Conservation (phyloP, 2,888 invertebrate species). For the Leptothorax acervorum region DNA sequence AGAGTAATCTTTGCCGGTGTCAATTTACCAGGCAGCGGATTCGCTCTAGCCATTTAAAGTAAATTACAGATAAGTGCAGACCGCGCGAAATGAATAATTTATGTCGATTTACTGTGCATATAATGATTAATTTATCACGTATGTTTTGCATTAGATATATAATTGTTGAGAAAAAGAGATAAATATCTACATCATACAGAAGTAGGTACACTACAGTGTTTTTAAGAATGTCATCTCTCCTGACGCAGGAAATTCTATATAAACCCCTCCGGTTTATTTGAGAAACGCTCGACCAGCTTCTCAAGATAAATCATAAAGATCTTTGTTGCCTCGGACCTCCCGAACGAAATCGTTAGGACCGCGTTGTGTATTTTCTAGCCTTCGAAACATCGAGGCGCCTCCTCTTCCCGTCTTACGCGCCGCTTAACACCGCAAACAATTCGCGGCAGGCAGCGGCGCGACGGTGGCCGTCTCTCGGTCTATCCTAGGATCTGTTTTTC, state of each 20-base stretch:
- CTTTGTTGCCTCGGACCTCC: constrained; percentile 19
- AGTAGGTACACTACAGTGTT: neutral
- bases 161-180: neutral
- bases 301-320: neutral
- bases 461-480: constrained; percentile 30
- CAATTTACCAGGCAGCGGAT: constrained; percentile 36
- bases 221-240: neutral
- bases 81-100: constrained; percentile 32
- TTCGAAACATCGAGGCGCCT: constrained; percentile 19
- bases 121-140: constrained; percentile 25
- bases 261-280: neutral
- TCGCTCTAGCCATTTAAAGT: constrained; percentile 22
- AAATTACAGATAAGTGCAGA: constrained; percentile 39
- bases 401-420: constrained; percentile 27
- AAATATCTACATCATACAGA: neutral
- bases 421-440: constrained; percentile 49
- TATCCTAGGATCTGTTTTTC: constrained; percentile 68
- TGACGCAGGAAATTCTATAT: neutral
- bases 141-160: neutral
- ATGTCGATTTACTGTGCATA: neutral
- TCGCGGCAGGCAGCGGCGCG: constrained; percentile 5
- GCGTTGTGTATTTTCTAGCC: constrained; percentile 45
- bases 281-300: constrained; percentile 19
- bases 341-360: constrained; percentile 15
- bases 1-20: constrained; percentile 41